Percentiles rank a stretch among this genome's conserved stretches.
Conservation (phyloP, 2,888 invertebrate species). For the Agonopterix alstromeriana region DNA sequence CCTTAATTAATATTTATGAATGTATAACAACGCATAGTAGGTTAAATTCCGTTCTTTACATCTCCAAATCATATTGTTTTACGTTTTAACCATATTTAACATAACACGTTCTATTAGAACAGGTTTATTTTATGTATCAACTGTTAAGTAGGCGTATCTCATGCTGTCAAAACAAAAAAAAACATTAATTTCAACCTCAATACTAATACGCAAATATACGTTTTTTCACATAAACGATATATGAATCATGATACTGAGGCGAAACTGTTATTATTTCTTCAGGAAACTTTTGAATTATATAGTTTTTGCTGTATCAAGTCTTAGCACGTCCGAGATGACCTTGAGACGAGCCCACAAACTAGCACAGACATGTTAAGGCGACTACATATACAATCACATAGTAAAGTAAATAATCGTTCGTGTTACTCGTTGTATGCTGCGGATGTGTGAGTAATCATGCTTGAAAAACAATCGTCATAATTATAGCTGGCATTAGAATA, state of each 20-base stretch:
- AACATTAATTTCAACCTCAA: not conserved
- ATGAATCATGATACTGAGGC: no score
- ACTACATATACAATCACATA: constrained; percentile 3
- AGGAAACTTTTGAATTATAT: constrained; percentile 19
- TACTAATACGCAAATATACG: no score
- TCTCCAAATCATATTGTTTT: no score
- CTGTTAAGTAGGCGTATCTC: not conserved
- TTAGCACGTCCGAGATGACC: constrained; percentile 44
- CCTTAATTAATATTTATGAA: no score
- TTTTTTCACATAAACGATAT: no score
- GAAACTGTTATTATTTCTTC: constrained; percentile 13
- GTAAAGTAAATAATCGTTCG: not conserved
- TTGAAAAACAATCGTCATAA: not conserved
- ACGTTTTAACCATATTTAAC: no score
- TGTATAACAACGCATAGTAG: no score
- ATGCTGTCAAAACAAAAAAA: not conserved
- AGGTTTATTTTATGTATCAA: not conserved
- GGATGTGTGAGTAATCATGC: not conserved
- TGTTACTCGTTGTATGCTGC: not conserved
- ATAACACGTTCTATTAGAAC: not conserved
- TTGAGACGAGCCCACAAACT: constrained; percentile 43
- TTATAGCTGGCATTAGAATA: no score
- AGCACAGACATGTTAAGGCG: constrained; percentile 11
- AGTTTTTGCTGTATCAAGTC: constrained; percentile 30
- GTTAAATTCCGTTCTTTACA: no score